Conservation (phyloP, 1,140 invertebrate genomes). For the Calosoma granatense region DNA sequence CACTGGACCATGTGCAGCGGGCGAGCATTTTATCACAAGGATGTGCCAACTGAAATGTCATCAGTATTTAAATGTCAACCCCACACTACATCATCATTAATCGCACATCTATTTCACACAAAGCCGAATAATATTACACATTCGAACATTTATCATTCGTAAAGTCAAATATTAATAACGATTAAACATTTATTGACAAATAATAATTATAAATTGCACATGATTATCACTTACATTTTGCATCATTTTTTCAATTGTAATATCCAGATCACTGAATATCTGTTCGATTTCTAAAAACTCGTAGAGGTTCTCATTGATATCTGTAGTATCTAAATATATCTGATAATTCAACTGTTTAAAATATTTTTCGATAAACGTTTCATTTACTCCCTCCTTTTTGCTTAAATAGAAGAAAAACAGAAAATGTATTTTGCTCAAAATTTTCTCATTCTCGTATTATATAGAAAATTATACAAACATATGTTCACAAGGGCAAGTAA, state of each 20-base stretch:
- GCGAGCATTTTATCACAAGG: neutral
- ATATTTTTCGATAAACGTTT: neutral
- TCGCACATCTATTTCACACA: too few species aligned
- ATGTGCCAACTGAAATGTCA: neutral
- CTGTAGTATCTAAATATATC: neutral
- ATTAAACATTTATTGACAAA: too few species aligned
- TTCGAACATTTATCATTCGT: too few species aligned
- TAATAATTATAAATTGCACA: too few species aligned
- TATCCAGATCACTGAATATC: neutral
- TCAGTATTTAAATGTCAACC: too few species aligned
- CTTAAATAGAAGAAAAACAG: neutral
- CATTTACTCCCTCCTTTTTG: neutral
- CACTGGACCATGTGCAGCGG: neutral
- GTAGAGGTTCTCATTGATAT: neutral
- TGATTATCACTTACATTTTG: constrained; percentile 3
- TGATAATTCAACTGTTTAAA: neutral
- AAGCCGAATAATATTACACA: too few species aligned
- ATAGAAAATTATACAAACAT: too few species aligned
- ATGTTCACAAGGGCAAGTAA: too few species aligned
- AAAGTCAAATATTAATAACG: too few species aligned
- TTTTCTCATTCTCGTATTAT: too few species aligned
- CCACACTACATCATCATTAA: too few species aligned
- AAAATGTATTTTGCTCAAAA: neutral
- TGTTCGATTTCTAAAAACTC: neutral
- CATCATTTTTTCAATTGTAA: neutral